Conservation (phyloP, 53 echinoderm and acorn worm species). For the Astropecten irregularis region DNA sequence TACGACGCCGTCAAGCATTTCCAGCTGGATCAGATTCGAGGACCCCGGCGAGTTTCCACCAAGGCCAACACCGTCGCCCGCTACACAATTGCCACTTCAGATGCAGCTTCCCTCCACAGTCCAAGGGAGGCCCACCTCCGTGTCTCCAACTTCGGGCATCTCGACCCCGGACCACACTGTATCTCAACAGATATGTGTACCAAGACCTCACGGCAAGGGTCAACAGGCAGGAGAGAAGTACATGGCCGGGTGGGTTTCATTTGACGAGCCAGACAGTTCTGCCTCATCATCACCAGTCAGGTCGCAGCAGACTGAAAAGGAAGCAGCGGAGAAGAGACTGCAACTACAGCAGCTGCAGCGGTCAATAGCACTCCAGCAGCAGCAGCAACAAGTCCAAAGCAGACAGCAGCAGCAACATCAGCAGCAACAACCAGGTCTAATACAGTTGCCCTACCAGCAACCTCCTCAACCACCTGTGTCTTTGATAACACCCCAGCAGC, state of each 20-base stretch:
- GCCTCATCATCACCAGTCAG: not conserved
- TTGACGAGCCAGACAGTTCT: constrained; percentile 37
- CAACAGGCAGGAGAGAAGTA: not conserved
- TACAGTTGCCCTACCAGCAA: constrained; percentile 2
- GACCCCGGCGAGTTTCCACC: constrained; percentile 4
- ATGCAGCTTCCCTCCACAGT: constrained; percentile 19
- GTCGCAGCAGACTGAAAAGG: not conserved
- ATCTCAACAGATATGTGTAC: not conserved
- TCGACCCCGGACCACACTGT: constrained; percentile 1
- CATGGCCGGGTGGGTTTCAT: constrained; percentile 22
- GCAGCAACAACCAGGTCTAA: constrained; percentile 15
- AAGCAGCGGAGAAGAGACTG: constrained; percentile 5
- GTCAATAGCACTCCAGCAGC: constrained; percentile 46
- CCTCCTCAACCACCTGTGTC: constrained; percentile 5
- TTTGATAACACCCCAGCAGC: not conserved
- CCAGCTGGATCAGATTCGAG: constrained; percentile 73
- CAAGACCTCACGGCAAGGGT: not conserved
- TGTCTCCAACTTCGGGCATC: constrained; percentile 15
- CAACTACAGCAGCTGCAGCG: constrained; percentile 44
- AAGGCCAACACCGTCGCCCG: not conserved
- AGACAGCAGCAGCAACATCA: constrained; percentile 11
- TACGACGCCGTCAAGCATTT: constrained; percentile 47
- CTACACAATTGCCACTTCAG: constrained; percentile 30
- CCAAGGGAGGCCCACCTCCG: constrained; percentile 50
- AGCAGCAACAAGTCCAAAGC: constrained; percentile 51